phyloP scores from a whole-genome alignment of 2,888 invertebrate species.

The Brachycybe producta region DNA sequence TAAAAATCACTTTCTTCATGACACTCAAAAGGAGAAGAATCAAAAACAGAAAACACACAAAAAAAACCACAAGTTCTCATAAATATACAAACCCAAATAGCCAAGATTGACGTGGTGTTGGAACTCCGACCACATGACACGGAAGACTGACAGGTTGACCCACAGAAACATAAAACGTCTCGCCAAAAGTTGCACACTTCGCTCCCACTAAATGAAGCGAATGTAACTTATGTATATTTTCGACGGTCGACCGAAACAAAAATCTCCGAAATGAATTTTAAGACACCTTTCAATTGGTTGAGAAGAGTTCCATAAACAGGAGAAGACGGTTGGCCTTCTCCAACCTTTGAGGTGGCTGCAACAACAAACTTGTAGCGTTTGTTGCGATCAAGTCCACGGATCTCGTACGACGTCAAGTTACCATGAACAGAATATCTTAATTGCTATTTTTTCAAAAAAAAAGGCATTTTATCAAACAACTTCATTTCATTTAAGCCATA shows the following conservation, averaged over 20 bases:
- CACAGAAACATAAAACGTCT: neutral
- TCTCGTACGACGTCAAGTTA: slow-evolving; percentile 5
- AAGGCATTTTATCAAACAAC: too few relatives aligned
- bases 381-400: neutral
- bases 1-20: too few relatives aligned
- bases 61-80: too few relatives aligned
- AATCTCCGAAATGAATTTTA: too few relatives aligned
- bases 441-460: slow-evolving; percentile 8
- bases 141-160: slow-evolving; percentile 1
- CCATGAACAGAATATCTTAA: slow-evolving; percentile 2
- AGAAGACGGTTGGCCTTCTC: slow-evolving; percentile 8
- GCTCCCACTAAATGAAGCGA: slow-evolving; percentile 2
- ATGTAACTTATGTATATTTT: neutral
- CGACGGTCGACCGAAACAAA: too few relatives aligned
- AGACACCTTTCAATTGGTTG: neutral
- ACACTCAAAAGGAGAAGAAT: too few relatives aligned
- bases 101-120: slow-evolving; percentile 9
- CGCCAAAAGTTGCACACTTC: neutral
- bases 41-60: too few relatives aligned
- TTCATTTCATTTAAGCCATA: too few relatives aligned
- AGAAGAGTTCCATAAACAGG: neutral
- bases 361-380: slow-evolving; percentile 5
- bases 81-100: slow-evolving; percentile 6
- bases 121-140: slow-evolving; percentile 11
- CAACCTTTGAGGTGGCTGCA: slow-evolving; percentile 10